Conservation (phyloP, 2,797 vertebrate species). For the Sebastes nivosus region DNA sequence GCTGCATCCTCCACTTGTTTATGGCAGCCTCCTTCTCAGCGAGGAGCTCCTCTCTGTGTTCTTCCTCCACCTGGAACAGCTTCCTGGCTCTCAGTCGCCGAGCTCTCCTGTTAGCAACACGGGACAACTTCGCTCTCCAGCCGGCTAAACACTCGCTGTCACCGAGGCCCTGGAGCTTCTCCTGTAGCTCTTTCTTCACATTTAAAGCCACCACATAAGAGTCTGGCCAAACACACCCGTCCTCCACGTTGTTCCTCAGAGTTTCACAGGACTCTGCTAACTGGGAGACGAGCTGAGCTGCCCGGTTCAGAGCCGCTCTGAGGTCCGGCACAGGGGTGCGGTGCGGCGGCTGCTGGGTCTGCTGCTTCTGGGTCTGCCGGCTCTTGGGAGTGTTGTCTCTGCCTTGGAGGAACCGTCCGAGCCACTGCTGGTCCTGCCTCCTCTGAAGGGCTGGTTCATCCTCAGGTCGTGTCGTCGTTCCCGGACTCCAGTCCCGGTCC, state of each 20-base stretch:
- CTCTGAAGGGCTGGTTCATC: constrained; percentile 51
- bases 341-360: neutral
- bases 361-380: neutral
- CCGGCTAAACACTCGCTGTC: constrained; percentile 58
- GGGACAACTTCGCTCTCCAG: constrained; percentile 70
- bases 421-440: constrained; percentile 71
- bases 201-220: constrained; percentile 54
- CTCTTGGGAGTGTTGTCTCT: neutral
- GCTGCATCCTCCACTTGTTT: constrained; percentile 88
- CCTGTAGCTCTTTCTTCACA: constrained; percentile 62
- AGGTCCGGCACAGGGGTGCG: constrained; percentile 7
- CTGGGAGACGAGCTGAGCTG: constrained; percentile 68
- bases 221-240: constrained; percentile 69
- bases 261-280: constrained; percentile 70
- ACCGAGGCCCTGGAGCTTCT: constrained; percentile 54
- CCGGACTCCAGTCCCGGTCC: neutral
- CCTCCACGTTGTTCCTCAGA: constrained; percentile 71
- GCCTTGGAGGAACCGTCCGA: constrained; percentile 59
- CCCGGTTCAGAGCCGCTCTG: constrained; percentile 56
- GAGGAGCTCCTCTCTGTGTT: constrained; percentile 64
- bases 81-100: constrained; percentile 73
- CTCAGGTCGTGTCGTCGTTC: neutral
- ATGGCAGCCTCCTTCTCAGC: constrained; percentile 85
- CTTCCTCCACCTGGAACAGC: constrained; percentile 67
- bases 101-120: constrained; percentile 77